Conservation (phyloP, 2,888 invertebrate genomes). For the Amphiduros pacificus region DNA sequence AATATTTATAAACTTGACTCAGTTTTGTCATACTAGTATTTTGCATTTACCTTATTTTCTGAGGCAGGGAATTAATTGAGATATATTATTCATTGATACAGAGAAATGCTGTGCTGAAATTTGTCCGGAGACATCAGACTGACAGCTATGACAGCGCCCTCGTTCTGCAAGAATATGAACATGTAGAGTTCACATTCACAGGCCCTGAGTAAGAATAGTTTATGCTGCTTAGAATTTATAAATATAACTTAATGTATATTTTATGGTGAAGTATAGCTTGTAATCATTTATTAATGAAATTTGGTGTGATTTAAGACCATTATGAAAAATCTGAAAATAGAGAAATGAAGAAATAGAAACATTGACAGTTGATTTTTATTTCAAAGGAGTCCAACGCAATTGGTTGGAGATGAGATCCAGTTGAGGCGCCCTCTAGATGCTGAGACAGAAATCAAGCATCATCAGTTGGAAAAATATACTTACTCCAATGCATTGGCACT, state of each 20-base stretch:
- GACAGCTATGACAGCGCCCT: slow-evolving; percentile 69
- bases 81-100: background rate
- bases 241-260: no score
- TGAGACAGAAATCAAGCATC: background rate
- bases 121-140: slow-evolving; percentile 21
- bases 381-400: background rate
- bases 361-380: background rate
- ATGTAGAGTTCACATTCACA: slow-evolving; percentile 77
- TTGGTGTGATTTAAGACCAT: background rate
- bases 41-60: no score
- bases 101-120: slow-evolving; percentile 38
- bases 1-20: no score
- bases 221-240: no score
- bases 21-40: no score
- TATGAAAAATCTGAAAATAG: background rate
- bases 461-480: slow-evolving; percentile 79
- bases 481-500: slow-evolving; percentile 93
- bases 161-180: slow-evolving; percentile 78
- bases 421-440: slow-evolving; percentile 11
- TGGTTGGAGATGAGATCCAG: slow-evolving; percentile 22
- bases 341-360: no score
- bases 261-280: background rate
- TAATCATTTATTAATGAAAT: background rate
- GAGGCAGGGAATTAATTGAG: background rate
- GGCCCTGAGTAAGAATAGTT: no score